Evolutionary conservation across 2,797 vertebrate species (phyloP), one percentile per base, ranked within the genome.

Genomic region (Danio aesculapii): DNA sequence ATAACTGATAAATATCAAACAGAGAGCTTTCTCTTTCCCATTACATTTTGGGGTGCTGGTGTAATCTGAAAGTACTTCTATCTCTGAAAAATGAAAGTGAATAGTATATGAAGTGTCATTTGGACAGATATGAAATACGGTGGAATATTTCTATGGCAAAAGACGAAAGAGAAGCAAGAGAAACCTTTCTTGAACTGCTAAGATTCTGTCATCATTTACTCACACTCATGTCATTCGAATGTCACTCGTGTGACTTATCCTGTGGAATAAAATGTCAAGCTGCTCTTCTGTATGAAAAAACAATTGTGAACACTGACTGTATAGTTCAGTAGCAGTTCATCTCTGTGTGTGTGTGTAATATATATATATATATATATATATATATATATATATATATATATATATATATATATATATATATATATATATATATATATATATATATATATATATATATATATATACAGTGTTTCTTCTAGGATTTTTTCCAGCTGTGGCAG

Each of bases 181-280:
- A 44, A 72, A 44, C 6, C 43, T 67, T 67, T 67, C 59, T 67
- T 67, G 63, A 67, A 59, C 70, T 73, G 41, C 30, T 61, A 11
- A 21, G 6, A 49, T 49, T 67, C 64, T 67, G 44, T 49, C 64
- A 69, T 69, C 21, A 69, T 69, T 49, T 11, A n/a, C 13, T 14
- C 67, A n/a, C 16, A 6, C 49, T 41, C 6, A 17, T 53, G 49
- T 70, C 30, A 0, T 10, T 41, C 17, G 19, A 59, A 73, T 73
- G 70, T 73, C 70, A 59, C 13, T 59, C 5, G 41, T 21, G 17
- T 58, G 12, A 41, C 13, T 58, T 71, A 58, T 57, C 12, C 43
- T 59, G 41, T 59, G 41, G 13, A 44, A 30, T 1, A 2, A 73
- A 59, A 73, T 73, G 70, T 59, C 70, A 70, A 73, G 41, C 8